Evolutionary conservation across 2,888 invertebrate genomes (phyloP).

Genomic region (Drosophila nr. fundita): DNA sequence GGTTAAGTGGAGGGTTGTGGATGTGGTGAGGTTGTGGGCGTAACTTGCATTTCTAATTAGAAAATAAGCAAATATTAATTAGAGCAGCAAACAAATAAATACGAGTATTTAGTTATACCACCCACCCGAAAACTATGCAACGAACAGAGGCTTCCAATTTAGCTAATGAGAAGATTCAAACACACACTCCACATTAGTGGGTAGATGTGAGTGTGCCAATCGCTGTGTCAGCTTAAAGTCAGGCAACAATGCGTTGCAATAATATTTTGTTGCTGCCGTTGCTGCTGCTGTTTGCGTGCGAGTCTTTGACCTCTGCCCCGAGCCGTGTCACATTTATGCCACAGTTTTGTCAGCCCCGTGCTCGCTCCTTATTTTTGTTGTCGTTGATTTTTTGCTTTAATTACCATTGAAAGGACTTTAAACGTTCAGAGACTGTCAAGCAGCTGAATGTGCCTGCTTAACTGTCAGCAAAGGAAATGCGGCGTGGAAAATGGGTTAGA

Average conservation of each 20-base stretch:
- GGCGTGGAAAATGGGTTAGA: constrained; percentile 60
- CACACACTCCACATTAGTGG: constrained; percentile 16
- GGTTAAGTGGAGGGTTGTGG: constrained; percentile 11
- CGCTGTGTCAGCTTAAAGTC: constrained; percentile 6
- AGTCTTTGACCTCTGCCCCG: constrained; percentile 52
- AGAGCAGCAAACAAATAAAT: constrained; percentile 18
- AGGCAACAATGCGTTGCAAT: constrained; percentile 30
- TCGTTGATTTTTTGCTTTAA: constrained; percentile 42
- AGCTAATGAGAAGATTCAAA: constrained; percentile 11
- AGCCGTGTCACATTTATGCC: constrained; percentile 36
- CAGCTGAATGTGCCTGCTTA: constrained; percentile 23
- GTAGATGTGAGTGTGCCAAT: constrained; percentile 4
- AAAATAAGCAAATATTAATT: constrained; percentile 39
- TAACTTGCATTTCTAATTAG: constrained; percentile 40
- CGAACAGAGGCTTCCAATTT: constrained; percentile 8
- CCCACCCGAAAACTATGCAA: constrained; percentile 46
- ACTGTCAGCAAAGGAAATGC: constrained; percentile 49
- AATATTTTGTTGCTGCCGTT: constrained; percentile 1
- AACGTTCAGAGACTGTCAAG: constrained; percentile 24
- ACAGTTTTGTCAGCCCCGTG: constrained; percentile 27
- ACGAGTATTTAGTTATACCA: constrained; percentile 17
- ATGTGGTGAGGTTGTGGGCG: neutral
- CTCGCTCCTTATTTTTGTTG: neutral
- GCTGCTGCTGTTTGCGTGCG: constrained; percentile 14
- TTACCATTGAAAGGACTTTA: constrained; percentile 62